A percentile compares a stretch with the other conserved stretches of the same genome.
Evolutionary conservation across 92 coral and sea anemone genomes (phyloP).

Genomic region (Montipora capitata): DNA sequence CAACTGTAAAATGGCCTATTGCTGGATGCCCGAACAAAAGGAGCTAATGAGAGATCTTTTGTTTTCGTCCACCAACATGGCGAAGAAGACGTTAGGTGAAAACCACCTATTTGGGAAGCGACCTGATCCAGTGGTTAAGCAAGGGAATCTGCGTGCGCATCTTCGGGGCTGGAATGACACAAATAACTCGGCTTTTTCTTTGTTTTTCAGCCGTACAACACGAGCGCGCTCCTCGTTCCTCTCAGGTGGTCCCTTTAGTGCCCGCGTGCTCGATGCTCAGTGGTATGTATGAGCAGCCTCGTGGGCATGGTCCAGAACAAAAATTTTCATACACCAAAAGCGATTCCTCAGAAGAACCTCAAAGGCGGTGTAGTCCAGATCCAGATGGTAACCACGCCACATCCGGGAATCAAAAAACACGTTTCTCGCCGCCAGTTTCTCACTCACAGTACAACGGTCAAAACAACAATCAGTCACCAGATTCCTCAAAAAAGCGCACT

Average conservation of each 20-base stretch:
- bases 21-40: too few species aligned
- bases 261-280: conserved; percentile 32
- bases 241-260: conserved; percentile 79
- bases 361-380: conserved; percentile 36
- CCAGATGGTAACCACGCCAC: neutral
- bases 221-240: conserved; percentile 98
- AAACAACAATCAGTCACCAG: conserved; percentile 89
- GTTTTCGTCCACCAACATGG: too few species aligned
- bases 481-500: conserved; percentile 88
- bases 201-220: conserved; percentile 94
- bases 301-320: conserved; percentile 24
- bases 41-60: too few species aligned
- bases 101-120: too few species aligned
- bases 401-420: conserved; percentile 9
- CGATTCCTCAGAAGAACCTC: conserved; percentile 21
- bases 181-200: neutral
- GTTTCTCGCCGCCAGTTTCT: conserved; percentile 71
- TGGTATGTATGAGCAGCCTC: conserved; percentile 38
- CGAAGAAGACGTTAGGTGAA: too few species aligned
- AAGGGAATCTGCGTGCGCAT: too few species aligned
- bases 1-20: too few species aligned
- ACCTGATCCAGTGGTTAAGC: too few species aligned
- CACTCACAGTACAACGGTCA: conserved; percentile 87
- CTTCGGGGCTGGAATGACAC: too few species aligned
- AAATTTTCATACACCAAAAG: conserved; percentile 22